Percentiles rank a stretch among this genome's conserved stretches.
phyloP scores from a whole-genome alignment of 2,888 invertebrate genomes.

The Sturmia bella region DNA sequence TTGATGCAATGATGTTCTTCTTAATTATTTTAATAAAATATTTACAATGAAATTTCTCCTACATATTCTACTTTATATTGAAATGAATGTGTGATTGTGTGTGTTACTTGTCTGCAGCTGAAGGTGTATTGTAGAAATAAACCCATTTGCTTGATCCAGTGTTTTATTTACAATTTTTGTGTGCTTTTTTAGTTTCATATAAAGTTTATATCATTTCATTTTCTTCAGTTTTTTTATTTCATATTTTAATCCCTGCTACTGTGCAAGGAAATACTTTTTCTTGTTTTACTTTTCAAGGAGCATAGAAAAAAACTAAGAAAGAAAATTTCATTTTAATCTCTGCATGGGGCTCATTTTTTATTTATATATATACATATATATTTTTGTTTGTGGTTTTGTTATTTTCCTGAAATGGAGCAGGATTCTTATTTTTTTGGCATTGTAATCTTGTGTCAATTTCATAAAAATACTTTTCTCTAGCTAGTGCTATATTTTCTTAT shows the following conservation, averaged over 20 bases:
- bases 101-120: neutral
- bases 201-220: neutral
- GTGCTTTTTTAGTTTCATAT: slow-evolving; percentile 5
- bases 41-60: slow-evolving; percentile 9
- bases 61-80: neutral
- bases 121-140: too few species aligned
- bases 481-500: neutral
- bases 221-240: neutral
- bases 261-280: neutral
- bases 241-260: slow-evolving; percentile 5
- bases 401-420: slow-evolving; percentile 56
- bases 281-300: neutral
- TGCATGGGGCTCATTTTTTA: slow-evolving; percentile 67
- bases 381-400: neutral
- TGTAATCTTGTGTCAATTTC: slow-evolving; percentile 58
- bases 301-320: slow-evolving; percentile 16
- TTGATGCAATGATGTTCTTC: slow-evolving; percentile 10
- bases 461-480: slow-evolving; percentile 35
- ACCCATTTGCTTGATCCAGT: too few species aligned
- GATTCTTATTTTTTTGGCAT: slow-evolving; percentile 37
- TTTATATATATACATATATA: slow-evolving; percentile 25
- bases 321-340: slow-evolving; percentile 60
- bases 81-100: slow-evolving; percentile 11
- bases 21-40: slow-evolving; percentile 4
- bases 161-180: slow-evolving; percentile 31